Base-by-base conservation (phyloP, 2,888 invertebrate genomes). In the Yponomeuta malinellus region DNA sequence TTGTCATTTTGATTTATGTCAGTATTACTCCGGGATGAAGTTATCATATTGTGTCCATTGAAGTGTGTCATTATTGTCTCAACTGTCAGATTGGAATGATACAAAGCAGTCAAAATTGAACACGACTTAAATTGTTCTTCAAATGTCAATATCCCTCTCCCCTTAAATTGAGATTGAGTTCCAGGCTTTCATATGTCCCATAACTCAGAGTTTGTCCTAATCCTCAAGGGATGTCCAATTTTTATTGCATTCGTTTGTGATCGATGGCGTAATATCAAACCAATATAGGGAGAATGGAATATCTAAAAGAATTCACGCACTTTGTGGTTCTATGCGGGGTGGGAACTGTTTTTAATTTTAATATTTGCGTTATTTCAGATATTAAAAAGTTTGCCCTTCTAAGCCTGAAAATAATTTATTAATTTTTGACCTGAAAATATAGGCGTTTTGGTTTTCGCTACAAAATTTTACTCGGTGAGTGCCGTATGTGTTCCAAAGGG, bases 171-270 rank as follows among this genome's bases (percentile, higher is more conserved):
- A 85, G 85, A 80, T 83, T 86, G 81, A 79, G 83, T 81, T 82
- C 83, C 83, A 88, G 86, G 87, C 87, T 89, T 88, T 83, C 80
- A 81, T 79, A 76, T 84, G 90, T 89, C 91, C 86, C 91, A 90
- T 91, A 85, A 81, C 86, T 90, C 90, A 90, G 88, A 85, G 87
- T 89, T 89, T 88, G 84, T 81, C 83, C 84, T 89, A 89, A 91
- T 90, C 89, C 89, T 83, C 80, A 78, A 75, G 88, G 90, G 88
- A 86, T 84, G 80, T 84, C 82, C 87, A 83, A 87, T 88, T 90
- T 89, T 91, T 91, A 91, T 91, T 91, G 86, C 88, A 76, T 83
- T 23, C 83, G 81, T 81, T 83, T 85, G 86, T 90, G 90, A 90
- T 88, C 78, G 86, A 89, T 83, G 82, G 82, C 75, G 78, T 85